Evolutionary conservation across 2,797 vertebrate genomes (phyloP).

Genomic region (Lepilemur ruficaudatus): DNA sequence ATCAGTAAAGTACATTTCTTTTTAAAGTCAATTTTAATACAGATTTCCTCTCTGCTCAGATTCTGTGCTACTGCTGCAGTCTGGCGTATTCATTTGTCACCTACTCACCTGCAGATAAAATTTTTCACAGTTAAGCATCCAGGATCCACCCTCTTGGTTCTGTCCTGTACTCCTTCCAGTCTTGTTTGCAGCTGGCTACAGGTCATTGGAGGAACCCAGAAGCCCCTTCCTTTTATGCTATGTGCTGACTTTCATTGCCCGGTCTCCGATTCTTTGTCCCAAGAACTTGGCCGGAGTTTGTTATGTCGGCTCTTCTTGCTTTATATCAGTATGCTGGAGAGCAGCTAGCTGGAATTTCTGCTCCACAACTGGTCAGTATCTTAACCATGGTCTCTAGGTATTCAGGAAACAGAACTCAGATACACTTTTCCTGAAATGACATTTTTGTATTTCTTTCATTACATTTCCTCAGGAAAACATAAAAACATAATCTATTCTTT

Average conservation of each 20-base stretch:
- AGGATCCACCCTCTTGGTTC: neutral
- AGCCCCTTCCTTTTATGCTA: no score
- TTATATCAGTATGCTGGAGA: neutral
- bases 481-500: neutral
- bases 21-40: neutral
- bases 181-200: neutral
- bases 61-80: neutral
- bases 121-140: neutral
- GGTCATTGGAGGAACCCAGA: neutral
- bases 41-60: neutral
- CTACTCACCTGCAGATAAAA: neutral
- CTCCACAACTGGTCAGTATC: neutral
- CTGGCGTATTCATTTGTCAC: neutral
- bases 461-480: neutral
- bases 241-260: neutral
- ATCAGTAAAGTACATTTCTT: neutral
- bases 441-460: neutral
- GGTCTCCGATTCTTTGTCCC: neutral
- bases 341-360: neutral
- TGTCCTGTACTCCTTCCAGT: accelerated
- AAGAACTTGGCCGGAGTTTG: neutral
- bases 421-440: neutral
- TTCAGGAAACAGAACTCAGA: neutral
- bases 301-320: neutral
- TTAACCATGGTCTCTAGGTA: neutral